A percentile compares a stretch with the other conserved stretches of the same genome.
Conservation (phyloP, 2,113 vertebrate species). For the Genyomyrus donnyi region DNA sequence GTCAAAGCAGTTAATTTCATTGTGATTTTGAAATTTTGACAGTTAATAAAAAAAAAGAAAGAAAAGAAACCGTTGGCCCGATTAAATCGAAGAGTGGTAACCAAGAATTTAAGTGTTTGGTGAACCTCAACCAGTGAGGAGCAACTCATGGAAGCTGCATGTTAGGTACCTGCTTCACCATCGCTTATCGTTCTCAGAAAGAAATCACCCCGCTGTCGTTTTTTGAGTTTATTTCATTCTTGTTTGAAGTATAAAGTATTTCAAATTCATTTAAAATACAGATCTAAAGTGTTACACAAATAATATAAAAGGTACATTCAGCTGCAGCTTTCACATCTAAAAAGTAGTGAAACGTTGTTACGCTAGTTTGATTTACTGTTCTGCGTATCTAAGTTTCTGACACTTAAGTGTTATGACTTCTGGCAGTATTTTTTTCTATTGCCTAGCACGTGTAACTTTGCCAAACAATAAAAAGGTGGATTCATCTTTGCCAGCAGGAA, state of each 20-base stretch:
- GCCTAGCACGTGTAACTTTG: constrained; percentile 31
- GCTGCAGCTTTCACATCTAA: constrained; percentile 17
- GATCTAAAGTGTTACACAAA: constrained; percentile 22
- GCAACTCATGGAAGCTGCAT: neutral
- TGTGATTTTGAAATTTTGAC: neutral
- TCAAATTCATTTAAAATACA: constrained; percentile 27
- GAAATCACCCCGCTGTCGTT: constrained; percentile 8
- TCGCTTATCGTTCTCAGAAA: neutral
- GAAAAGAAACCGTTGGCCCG: neutral
- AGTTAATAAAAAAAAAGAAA: neutral
- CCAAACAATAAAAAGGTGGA: constrained; percentile 30
- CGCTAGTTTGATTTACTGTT: constrained; percentile 30
- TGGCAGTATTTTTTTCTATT: constrained; percentile 10
- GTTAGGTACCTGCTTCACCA: neutral
- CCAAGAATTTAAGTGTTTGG: neutral
- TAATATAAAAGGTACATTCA: constrained; percentile 45
- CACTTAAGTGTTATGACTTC: constrained; percentile 16
- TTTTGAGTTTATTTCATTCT: constrained; percentile 9
- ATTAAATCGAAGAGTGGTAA: neutral
- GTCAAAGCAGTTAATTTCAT: neutral
- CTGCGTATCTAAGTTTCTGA: constrained; percentile 26
- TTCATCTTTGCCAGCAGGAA: constrained; percentile 26
- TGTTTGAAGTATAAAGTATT: constrained; percentile 32
- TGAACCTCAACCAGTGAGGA: neutral
- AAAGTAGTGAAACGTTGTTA: constrained; percentile 19